phyloP scores from a whole-genome alignment of 2,888 invertebrate species.

The Formica aserva region DNA sequence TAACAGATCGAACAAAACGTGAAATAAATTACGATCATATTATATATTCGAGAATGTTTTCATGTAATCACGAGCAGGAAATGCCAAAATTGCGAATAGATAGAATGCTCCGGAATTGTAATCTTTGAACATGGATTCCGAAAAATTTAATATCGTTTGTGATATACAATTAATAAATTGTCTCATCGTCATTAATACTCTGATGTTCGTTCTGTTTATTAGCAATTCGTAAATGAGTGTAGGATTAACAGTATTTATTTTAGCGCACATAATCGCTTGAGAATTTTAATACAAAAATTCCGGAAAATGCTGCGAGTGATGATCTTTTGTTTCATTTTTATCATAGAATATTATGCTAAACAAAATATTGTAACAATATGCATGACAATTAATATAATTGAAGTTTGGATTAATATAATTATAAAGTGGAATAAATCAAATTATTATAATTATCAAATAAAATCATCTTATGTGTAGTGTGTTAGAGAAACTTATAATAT shows the following conservation, averaged over 20 bases:
- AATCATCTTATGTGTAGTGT: neutral
- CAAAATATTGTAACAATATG: neutral
- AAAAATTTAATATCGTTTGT: neutral
- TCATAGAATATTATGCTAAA: too few species aligned
- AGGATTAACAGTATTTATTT: neutral
- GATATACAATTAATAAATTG: neutral
- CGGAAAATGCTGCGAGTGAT: neutral
- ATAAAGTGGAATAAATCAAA: neutral
- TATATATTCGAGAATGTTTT: conserved; percentile 21
- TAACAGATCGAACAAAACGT: conserved; percentile 14
- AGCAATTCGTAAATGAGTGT: too few species aligned
- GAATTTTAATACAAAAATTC: neutral
- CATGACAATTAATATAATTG: neutral
- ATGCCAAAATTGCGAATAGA: neutral
- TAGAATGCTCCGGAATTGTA: neutral
- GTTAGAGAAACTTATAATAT: neutral
- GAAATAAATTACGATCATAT: conserved; percentile 20
- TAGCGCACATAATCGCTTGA: neutral
- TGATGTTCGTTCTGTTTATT: neutral
- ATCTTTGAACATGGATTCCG: neutral
- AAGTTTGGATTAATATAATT: neutral
- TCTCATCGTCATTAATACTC: neutral
- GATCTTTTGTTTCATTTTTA: neutral
- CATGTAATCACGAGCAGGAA: neutral
- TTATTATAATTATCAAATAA: conserved; percentile 9